Evolutionary conservation across 2,888 invertebrate species (phyloP), one percentile per base, ranked within the genome.

Genomic region (Oxystoma pomonae): DNA sequence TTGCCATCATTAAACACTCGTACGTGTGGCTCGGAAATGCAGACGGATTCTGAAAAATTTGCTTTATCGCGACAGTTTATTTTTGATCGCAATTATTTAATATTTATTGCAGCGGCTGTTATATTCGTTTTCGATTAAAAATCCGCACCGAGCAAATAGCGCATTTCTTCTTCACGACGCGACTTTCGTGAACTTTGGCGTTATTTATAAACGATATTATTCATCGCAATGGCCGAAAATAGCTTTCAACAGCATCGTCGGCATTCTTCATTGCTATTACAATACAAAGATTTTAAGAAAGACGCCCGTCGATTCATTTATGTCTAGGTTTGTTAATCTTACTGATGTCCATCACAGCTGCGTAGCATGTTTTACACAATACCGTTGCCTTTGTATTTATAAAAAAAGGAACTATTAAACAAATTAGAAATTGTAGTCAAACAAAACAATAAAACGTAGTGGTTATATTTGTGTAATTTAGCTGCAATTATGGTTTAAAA

Each of bases 171-270:
- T 35, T 35, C n/a, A 12, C 35, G 35, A 35, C 3, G 12, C 35
- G 35, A 35, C 67, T 65, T 67, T 67, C 61, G 52, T 64, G 67
- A 67, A 67, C 67, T 67, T 67, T 64, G 35, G 20, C 63, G 57
- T 62, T 67, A 67, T 65, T 67, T 67, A 65, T 65, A 65, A 66
- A 60, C 65, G 55, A 50, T 65, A 67, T 67, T 67, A 67, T 67
- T 67, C 67, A 67, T 67, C 65, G 62, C 60, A 65, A 60, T 62
- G 65, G 58, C 57, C 67, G 57, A 60, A 67, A 67, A 67, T 67
- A 67, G 67, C 35, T 35, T 35, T 35, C 35, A 35, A 65, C 58
- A 22, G 61, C 65, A 64, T 67, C 64, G 65, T 50, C 64, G 35
- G 64, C 65, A 65, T 67, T 65, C 67, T 65, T 67, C 58, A 61